A percentile compares a stretch with the other conserved stretches of the same genome.
phyloP scores from a whole-genome alignment of 2,888 invertebrate species.

The Biston stratarius region DNA sequence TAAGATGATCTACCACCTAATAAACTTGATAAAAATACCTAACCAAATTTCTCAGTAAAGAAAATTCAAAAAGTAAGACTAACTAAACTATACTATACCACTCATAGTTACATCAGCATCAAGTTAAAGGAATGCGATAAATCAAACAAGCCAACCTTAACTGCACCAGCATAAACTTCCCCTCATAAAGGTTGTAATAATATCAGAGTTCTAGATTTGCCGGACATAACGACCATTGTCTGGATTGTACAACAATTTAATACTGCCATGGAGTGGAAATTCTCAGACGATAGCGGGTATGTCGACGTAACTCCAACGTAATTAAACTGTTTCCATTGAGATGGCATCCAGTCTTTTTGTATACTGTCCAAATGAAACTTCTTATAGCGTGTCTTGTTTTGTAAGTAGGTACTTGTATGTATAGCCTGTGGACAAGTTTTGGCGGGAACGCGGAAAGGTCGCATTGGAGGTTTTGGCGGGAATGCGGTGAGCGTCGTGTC shows the following conservation, averaged over 20 bases:
- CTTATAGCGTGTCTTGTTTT: constrained; percentile 5
- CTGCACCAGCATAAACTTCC: constrained; percentile 29
- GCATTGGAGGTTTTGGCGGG: background rate
- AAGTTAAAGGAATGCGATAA: constrained; percentile 2
- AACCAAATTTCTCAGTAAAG: no score
- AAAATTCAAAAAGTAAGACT: no score
- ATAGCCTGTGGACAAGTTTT: constrained; percentile 1
- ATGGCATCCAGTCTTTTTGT: constrained; percentile 40
- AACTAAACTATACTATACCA: no score
- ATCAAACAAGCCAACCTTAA: constrained; percentile 11
- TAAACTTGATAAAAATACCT: no score
- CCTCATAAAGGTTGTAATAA: constrained; percentile 42
- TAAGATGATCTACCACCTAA: no score
- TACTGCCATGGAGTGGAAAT: constrained; percentile 44
- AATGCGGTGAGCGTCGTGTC: no score
- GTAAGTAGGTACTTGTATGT: background rate
- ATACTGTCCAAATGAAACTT: constrained; percentile 34
- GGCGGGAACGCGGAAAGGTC: no score
- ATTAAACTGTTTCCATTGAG: constrained; percentile 46
- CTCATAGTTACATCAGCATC: background rate
- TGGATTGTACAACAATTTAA: constrained; percentile 46
- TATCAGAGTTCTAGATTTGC: constrained; percentile 41
- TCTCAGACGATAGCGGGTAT: constrained; percentile 44
- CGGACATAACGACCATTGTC: constrained; percentile 41
- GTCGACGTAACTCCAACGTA: constrained; percentile 37